Conservation (phyloP, 2,888 invertebrate species). For the Drosophila tripunctata region DNA sequence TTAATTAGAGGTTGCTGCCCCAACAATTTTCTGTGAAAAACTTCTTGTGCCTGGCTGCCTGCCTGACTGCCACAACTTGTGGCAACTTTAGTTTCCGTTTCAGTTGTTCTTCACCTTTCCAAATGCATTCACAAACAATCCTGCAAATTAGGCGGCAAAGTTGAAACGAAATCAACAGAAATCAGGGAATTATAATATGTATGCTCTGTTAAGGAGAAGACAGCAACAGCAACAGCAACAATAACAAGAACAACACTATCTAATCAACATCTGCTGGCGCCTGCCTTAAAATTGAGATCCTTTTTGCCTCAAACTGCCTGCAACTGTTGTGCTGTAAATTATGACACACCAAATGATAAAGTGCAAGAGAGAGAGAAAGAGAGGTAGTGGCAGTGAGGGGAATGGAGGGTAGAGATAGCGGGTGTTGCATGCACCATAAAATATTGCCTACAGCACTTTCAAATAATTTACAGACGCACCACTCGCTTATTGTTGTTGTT, state of each 20-base stretch:
- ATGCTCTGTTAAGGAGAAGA: not conserved
- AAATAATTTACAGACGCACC: slow-evolving; percentile 53
- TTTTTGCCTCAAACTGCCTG: slow-evolving; percentile 19
- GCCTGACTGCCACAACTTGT: not conserved
- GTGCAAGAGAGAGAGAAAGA: not conserved
- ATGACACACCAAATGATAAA: slow-evolving; percentile 23
- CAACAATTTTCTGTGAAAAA: slow-evolving; percentile 42
- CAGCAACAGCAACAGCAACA: slow-evolving; percentile 4
- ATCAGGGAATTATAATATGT: slow-evolving; percentile 27
- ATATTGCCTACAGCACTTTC: slow-evolving; percentile 32
- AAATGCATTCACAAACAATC: slow-evolving; percentile 19
- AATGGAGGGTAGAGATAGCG: not conserved
- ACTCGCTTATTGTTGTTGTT: slow-evolving; percentile 12
- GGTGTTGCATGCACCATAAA: slow-evolving; percentile 50
- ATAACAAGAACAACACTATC: slow-evolving; percentile 10
- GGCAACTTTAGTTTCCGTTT: slow-evolving; percentile 14
- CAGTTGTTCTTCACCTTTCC: slow-evolving; percentile 5
- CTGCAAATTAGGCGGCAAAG: slow-evolving; percentile 40
- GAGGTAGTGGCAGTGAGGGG: not conserved
- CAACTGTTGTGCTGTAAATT: slow-evolving; percentile 55
- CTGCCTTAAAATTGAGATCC: slow-evolving; percentile 15
- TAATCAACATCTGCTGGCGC: slow-evolving; percentile 45
- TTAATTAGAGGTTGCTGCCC: slow-evolving; percentile 64
- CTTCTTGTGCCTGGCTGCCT: slow-evolving; percentile 16
- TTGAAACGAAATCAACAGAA: not conserved